Conservation (phyloP, 2,113 vertebrate species). For the Cephalopterus ornatus region DNA sequence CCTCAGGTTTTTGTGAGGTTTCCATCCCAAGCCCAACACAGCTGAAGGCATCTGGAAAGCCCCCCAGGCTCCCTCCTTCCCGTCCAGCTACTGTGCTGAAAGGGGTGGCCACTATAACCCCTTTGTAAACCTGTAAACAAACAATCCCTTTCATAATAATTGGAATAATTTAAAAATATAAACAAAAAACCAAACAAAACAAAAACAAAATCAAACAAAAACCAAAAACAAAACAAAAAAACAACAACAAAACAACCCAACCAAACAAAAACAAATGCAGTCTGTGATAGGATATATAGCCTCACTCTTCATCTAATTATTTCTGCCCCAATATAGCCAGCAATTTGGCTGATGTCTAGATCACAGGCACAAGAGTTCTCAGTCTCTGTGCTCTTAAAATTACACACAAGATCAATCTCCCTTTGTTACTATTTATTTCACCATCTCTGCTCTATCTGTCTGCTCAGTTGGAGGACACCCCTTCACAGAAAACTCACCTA, state of each 20-base stretch:
- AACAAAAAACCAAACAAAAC: neutral
- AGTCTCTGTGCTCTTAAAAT: neutral
- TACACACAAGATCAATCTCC: neutral
- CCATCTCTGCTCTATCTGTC: neutral
- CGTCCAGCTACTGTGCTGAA: conserved; percentile 45
- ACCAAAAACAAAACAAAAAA: neutral
- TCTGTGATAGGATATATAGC: conserved; percentile 21
- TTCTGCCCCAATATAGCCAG: conserved; percentile 6
- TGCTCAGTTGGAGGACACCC: neutral
- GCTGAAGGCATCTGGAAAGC: conserved; percentile 39
- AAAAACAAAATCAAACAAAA: neutral
- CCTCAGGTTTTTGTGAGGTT: conserved; percentile 18
- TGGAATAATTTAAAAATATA: neutral
- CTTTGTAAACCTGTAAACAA: conserved; percentile 57
- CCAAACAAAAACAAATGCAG: neutral
- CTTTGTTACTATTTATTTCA: neutral
- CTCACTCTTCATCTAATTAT: neutral
- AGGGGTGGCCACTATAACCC: conserved; percentile 25
- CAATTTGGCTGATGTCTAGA: conserved; percentile 5
- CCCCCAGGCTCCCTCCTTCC: conserved; percentile 5
- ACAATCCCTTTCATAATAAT: conserved; percentile 42
- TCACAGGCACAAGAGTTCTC: conserved; percentile 23
- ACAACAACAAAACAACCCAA: neutral
- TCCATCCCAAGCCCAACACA: neutral
- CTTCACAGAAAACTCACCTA: neutral